Evolutionary conservation across 1,140 invertebrate species (phyloP).

Genomic region (Heliconius himera): DNA sequence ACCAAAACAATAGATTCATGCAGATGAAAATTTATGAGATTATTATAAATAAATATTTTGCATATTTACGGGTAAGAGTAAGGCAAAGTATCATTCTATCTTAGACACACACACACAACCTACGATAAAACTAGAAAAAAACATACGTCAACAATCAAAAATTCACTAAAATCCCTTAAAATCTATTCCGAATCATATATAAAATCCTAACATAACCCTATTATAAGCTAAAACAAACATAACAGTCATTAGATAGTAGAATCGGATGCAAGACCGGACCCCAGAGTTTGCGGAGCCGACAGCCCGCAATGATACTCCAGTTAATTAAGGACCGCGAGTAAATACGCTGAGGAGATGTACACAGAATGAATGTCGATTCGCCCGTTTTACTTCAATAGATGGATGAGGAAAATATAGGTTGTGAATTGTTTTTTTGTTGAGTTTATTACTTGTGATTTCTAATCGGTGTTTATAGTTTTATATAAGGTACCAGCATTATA

Average conservation of each 20-base stretch:
- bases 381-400: neutral
- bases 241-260: neutral
- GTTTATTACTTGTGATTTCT: too few relatives aligned
- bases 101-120: too few relatives aligned
- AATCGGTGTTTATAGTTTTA: too few relatives aligned
- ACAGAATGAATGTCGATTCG: slow-evolving; percentile 35
- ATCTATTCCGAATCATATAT: too few relatives aligned
- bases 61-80: too few relatives aligned
- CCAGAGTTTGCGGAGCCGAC: slow-evolving; percentile 44
- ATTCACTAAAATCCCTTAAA: too few relatives aligned
- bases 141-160: neutral
- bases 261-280: slow-evolving; percentile 5
- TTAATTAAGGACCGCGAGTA: slow-evolving; percentile 60
- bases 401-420: neutral
- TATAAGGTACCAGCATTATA: too few relatives aligned
- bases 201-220: neutral
- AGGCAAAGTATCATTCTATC: too few relatives aligned
- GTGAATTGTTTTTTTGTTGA: too few relatives aligned
- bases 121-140: neutral
- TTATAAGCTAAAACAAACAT: neutral
- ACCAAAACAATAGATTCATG: neutral
- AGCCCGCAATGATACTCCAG: slow-evolving; percentile 49
- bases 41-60: neutral
- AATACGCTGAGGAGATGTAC: slow-evolving; percentile 45
- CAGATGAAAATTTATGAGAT: neutral